Percentiles rank a stretch among this genome's conserved stretches.
These are phyloP conservation scores for Bradysia coprophila DNA, from an alignment of 1,140 invertebrate species.

Conservation along the genomic window DNA sequence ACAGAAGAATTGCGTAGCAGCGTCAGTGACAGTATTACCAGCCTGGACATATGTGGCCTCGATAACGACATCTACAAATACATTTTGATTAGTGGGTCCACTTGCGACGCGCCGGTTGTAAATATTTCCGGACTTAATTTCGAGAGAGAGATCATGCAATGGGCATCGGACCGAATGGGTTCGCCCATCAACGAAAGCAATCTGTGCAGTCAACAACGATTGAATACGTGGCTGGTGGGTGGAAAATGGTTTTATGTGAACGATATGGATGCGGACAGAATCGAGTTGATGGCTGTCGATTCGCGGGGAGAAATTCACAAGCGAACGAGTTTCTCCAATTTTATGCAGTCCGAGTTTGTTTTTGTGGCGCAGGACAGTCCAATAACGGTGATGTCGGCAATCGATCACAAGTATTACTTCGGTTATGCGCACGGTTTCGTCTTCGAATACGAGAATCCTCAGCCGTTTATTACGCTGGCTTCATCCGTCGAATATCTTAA, in stretches of 20 bases:
- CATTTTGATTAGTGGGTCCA: conserved; percentile 14
- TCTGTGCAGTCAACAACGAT: conserved; percentile 6
- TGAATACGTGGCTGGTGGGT: conserved; percentile 10
- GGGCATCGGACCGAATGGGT: conserved; percentile 8
- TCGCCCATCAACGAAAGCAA: neutral
- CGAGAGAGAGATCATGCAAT: conserved; percentile 6
- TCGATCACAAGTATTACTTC: too few species aligned
- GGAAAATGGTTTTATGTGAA: conserved; percentile 6
- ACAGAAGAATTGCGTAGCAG: conserved; percentile 11
- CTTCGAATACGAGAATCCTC: conserved; percentile 4
- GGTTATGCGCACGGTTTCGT: conserved; percentile 11
- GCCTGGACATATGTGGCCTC: conserved; percentile 15
- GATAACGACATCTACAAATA: conserved; percentile 11
- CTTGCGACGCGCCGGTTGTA: conserved; percentile 8
- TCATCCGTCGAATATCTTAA: neutral
- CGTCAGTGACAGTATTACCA: conserved; percentile 16
- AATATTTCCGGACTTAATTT: conserved; percentile 12
- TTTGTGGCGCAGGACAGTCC: too few species aligned
- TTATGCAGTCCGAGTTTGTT: too few species aligned
- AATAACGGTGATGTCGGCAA: too few species aligned
- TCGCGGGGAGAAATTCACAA: too few species aligned
- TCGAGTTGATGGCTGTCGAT: conserved; percentile 1
- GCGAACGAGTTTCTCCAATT: too few species aligned
- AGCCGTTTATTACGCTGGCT: neutral
- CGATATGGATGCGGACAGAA: conserved; percentile 4